Base-by-base conservation (phyloP, 2,888 invertebrate genomes). In the Rapana venosa region DNA sequence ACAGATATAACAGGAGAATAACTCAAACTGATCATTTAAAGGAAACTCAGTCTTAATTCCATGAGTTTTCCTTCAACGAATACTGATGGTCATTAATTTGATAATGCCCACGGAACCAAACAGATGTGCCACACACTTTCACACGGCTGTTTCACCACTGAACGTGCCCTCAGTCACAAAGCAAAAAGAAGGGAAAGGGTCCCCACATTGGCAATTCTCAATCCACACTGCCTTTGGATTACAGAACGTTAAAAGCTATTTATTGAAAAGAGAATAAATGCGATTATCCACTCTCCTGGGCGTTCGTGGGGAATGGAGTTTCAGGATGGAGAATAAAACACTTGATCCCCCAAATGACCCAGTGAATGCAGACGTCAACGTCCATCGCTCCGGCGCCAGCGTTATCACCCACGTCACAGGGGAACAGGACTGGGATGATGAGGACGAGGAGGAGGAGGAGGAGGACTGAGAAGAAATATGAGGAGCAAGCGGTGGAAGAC, bases 241-340 rank as follows among this genome's bases (percentile, higher is more conserved):
- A 20, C 81, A 47, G 81, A n/a, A 36, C 8, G 81, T 83, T 83
- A 47, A 83, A 83, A 47, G 81, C 81, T 47, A 36, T 83, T 83
- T n/a, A n/a, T 47, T 36, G 77, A 32, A 32, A 30, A 15, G 30
- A 79, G 77, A 79, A 17, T 79, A 32, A 79, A 79, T 32, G 32
- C 77, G 32, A 32, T 79, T 79, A 79, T 32, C 32, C 77, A 32
- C 2, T 79, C 77, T 30, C 77, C 32, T 32, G 15, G 77, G 30
- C 17, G 77, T 30, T 15, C 32, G 11, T 32, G 77, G 77, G 30
- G 32, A 79, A 32, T 79, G 4, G 15, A 32, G 47, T 83, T 36
- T 83, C 20, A 47, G 81, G 26, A 22, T 11, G 26, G 47, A 26
- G 22, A 81, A 81, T 83, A 83, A 83, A 83, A 83, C 22, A 83